phyloP scores from a whole-genome alignment of 1,140 invertebrate genomes.

The Musca vetustissima region DNA sequence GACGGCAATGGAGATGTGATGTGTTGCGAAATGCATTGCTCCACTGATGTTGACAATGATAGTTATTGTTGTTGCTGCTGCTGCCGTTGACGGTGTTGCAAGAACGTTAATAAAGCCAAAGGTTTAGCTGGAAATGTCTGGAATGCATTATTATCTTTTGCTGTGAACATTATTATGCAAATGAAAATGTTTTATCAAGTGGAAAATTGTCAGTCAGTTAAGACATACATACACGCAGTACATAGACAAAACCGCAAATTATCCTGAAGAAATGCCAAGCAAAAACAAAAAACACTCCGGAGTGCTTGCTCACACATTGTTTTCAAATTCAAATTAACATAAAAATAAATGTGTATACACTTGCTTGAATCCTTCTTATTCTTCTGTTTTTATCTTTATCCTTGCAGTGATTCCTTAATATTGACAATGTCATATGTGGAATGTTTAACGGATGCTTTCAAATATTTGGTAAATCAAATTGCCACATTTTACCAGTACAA shows the following conservation, averaged over 20 bases:
- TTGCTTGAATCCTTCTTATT: too few relatives aligned
- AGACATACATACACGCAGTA: neutral
- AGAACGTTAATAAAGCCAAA: neutral
- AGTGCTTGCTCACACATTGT: too few relatives aligned
- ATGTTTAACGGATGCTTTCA: constrained; percentile 21
- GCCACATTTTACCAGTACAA: constrained; percentile 13
- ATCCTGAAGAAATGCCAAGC: neutral
- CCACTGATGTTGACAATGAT: constrained; percentile 1
- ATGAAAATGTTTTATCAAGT: constrained; percentile 33
- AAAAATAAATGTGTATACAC: constrained; percentile 9
- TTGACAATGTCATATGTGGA: constrained; percentile 2
- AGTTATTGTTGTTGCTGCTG: neutral
- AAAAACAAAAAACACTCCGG: neutral
- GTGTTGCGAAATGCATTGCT: too few relatives aligned
- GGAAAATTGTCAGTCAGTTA: constrained; percentile 28
- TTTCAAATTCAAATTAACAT: constrained; percentile 21
- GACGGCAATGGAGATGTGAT: too few relatives aligned
- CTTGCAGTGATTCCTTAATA: constrained; percentile 15
- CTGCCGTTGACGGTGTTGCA: neutral
- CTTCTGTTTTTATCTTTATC: too few relatives aligned
- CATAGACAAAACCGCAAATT: constrained; percentile 7
- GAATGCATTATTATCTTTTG: constrained; percentile 24
- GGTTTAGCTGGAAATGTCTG: neutral
- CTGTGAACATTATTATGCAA: constrained; percentile 30
- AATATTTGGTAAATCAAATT: constrained; percentile 26